Evolutionary conservation across 2,797 vertebrate genomes (phyloP), one percentile per base, ranked within the genome.

Genomic region (Sebastes baramenuke): DNA sequence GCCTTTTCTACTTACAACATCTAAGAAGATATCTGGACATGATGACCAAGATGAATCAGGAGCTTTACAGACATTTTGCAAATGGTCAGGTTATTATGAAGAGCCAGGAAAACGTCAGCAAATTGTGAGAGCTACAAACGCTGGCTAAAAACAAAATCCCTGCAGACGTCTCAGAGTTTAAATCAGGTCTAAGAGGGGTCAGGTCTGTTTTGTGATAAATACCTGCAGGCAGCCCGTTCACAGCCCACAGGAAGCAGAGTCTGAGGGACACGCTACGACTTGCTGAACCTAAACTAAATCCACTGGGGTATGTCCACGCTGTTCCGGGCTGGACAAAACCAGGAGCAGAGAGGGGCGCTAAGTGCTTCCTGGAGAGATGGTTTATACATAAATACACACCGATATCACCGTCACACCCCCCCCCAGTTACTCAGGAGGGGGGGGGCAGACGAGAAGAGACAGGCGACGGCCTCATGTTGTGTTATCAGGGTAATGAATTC

Each of bases 401-500:
- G 64, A 75, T 62, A 86, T 66, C 84, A 86, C 24, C 75, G 38
- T 52, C 67, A 60, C 34, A 55, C 32, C 62, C 38, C 61, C 58
- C 10, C 25, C 14, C 24, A 11, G 49, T 72, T 72, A 61, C 67
- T 62, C 7, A 9, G 20, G 29, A 69, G 30, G 30, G 56, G 55
- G 8, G 64, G 0, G 20, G 20, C 25, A 29, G 38, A 72, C 8
- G 78, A 85, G 67, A 85, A 78, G 79, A 77, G 32, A 72, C 77
- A 77, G 79, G 74, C 71, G 1, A 77, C 69, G 84, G 74, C 88
- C 80, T 7, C 92, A 91, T 83, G 90, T 89, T 93, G 93, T 69
- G 92, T 87, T 89, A 91, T 94, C 91, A 84, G 85, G 77, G 86
- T 89, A 65, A 90, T 89, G 87, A 85, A 89, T 89, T 88, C 84